Evolutionary conservation across 1,140 invertebrate genomes (phyloP).

Genomic region (Lasioglossum albipes): DNA sequence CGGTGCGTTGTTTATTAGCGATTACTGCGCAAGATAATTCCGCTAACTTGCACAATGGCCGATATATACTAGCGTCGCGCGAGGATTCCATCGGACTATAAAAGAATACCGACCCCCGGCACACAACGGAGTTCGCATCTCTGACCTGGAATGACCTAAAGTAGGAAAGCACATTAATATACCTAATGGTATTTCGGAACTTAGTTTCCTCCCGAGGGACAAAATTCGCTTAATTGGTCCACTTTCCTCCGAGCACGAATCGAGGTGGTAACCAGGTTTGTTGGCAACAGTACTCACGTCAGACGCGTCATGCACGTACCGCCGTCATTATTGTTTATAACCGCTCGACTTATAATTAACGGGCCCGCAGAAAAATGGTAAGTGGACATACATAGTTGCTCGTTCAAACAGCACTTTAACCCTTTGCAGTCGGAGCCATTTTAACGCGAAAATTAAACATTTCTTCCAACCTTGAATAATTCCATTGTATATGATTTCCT

Average conservation of each 20-base stretch:
- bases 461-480: too few relatives aligned
- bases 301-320: neutral
- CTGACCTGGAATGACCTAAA: constrained; percentile 54
- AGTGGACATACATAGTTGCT: too few relatives aligned
- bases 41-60: neutral
- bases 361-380: neutral
- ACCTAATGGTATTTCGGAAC: constrained; percentile 61
- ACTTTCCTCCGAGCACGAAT: constrained; percentile 57
- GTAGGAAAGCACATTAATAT: constrained; percentile 56
- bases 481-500: too few relatives aligned
- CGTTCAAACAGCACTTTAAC: too few relatives aligned
- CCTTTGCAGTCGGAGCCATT: too few relatives aligned
- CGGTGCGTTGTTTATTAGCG: neutral
- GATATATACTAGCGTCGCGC: constrained; percentile 13
- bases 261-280: constrained; percentile 49
- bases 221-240: constrained; percentile 63
- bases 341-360: neutral
- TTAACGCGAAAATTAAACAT: too few relatives aligned
- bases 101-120: constrained; percentile 25
- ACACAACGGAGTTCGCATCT: constrained; percentile 9
- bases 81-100: constrained; percentile 23
- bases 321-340: constrained; percentile 11
- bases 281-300: constrained; percentile 29
- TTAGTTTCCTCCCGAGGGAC: constrained; percentile 53
- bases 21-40: neutral